Base-by-base conservation (phyloP, 23 tunicate species). In the Styela clava region DNA sequence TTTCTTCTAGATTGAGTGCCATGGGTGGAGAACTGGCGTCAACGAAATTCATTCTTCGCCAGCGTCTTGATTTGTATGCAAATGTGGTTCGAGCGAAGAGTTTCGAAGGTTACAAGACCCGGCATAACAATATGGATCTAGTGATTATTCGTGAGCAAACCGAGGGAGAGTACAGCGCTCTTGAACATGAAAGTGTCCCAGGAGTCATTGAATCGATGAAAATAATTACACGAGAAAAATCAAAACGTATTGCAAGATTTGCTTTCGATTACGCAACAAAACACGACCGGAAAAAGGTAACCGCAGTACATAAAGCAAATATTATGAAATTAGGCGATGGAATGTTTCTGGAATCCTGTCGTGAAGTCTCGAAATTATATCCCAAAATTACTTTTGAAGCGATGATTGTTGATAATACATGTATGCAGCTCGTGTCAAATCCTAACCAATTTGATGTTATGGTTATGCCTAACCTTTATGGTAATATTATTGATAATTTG, bases 381-480 rank as follows among this genome's bases (percentile, higher is more conserved):
- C 96, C 96, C 3, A 82, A 90, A 37, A 90, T 90, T 69, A 30
- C 86, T 51, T 90, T 85, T 77, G 87, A 90, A 63, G 74, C 89
- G 2, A 86, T 90, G 84, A 90, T 90, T 62, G 96, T 90, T 21
- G 96, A 90, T 64, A 90, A 90, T 84, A 81, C 90, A 3, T 85
- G 90, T 32, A 90, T 90, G 96, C 96, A 90, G 98, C 83, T 92
- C 22, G 84, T 86, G 5, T 88, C 98, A 3, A 71, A 84, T 33
- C 98, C 98, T 0, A 0, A 63, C 23, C 98, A 92, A 34, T 92
- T 92, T 52, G 98, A 92, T 68, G 98, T 92, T 35, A 88, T 92
- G 98, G 98, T 92, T 19, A 92, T 80, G 86, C 98, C 98, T 12
- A 92, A 92, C 78, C 63, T 92, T 24, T 92, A 92, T 74, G 98